Percentiles rank a stretch among this genome's conserved stretches.
phyloP scores from a whole-genome alignment of 1,140 invertebrate genomes.

The Aradophagus sp. region DNA sequence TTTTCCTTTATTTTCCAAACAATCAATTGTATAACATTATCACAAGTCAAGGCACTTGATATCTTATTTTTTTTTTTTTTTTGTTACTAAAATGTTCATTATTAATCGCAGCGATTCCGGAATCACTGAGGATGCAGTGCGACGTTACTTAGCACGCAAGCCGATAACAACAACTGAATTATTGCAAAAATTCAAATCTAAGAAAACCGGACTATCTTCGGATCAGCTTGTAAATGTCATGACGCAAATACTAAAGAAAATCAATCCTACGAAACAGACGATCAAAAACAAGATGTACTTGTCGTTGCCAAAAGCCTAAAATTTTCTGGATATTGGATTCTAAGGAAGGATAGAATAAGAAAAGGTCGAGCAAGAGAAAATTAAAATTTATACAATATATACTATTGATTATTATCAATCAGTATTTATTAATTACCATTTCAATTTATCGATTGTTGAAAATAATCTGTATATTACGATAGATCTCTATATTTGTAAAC shows the following conservation, averaged over 20 bases:
- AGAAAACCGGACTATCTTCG: slow-evolving; percentile 91
- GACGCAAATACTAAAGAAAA: slow-evolving; percentile 94
- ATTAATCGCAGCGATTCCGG: slow-evolving; percentile 83
- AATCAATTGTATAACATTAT: too few relatives aligned
- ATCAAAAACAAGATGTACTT: slow-evolving; percentile 97
- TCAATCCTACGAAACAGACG: slow-evolving; percentile 94
- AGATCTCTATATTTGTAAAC: too few relatives aligned
- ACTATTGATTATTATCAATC: too few relatives aligned
- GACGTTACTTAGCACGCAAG: slow-evolving; percentile 93
- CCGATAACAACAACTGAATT: slow-evolving; percentile 97
- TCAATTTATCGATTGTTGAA: too few relatives aligned
- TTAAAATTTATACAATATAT: too few relatives aligned
- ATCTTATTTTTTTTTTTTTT: too few relatives aligned
- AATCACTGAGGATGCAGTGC: slow-evolving; percentile 94
- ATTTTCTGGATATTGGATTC: slow-evolving; percentile 11
- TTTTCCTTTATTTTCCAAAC: too few relatives aligned
- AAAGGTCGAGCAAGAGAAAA: too few relatives aligned
- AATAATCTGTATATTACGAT: too few relatives aligned
- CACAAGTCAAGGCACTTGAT: too few relatives aligned
- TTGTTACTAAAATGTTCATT: slow-evolving; percentile 6
- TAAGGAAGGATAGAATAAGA: too few relatives aligned
- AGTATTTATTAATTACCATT: too few relatives aligned
- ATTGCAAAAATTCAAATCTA: slow-evolving; percentile 95
- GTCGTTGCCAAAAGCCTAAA: slow-evolving; percentile 81
- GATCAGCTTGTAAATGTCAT: slow-evolving; percentile 94